Evolutionary conservation across 2,797 vertebrate genomes (phyloP).

Genomic region (Limnodromus scolopaceus): DNA sequence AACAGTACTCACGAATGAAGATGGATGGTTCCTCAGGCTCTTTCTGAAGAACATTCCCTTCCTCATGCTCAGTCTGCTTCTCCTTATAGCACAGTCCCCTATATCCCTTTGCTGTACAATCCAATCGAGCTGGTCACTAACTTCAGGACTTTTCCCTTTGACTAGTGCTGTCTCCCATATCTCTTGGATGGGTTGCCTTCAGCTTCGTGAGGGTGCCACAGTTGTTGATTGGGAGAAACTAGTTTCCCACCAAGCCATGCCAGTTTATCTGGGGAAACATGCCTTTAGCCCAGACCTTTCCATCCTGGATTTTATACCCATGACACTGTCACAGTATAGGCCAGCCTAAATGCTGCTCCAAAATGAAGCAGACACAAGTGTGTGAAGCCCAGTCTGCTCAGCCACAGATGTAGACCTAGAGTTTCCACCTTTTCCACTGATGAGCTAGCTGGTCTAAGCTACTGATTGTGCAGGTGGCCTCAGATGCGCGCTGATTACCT

Average conservation of each 20-base stretch:
- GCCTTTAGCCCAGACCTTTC: neutral
- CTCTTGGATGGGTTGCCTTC: neutral
- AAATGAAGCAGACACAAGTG: neutral
- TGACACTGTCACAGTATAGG: neutral
- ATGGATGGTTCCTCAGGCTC: fast-evolving
- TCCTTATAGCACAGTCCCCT: neutral
- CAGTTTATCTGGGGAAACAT: neutral
- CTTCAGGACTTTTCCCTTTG: neutral
- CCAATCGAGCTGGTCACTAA: neutral
- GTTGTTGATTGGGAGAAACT: neutral
- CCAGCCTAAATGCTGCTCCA: neutral
- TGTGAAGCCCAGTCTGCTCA: neutral
- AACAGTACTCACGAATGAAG: neutral
- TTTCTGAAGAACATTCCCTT: neutral
- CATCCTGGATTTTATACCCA: neutral
- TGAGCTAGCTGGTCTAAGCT: neutral
- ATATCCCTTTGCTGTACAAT: neutral
- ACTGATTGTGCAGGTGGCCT: neutral
- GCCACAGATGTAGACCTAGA: neutral
- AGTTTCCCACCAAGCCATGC: neutral
- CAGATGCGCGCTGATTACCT: neutral
- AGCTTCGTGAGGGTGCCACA: neutral
- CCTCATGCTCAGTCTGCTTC: neutral
- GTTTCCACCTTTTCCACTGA: neutral
- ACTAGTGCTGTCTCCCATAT: neutral